Evolutionary conservation across 92 coral and sea anemone genomes (phyloP).

Genomic region (Porites divaricata): DNA sequence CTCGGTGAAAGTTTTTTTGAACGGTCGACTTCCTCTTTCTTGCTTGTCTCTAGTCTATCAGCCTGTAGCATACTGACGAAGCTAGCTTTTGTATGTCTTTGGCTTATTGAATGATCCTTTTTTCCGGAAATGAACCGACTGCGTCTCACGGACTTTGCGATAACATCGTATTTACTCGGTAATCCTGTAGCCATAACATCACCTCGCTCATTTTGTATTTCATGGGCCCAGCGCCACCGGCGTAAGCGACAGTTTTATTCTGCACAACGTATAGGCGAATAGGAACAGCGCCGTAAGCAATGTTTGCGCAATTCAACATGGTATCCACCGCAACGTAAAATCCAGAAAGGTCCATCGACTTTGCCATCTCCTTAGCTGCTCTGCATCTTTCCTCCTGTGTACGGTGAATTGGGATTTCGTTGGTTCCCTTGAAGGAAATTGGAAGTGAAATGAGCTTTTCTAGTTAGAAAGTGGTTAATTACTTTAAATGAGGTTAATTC

Average conservation of each 20-base stretch:
- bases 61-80: too few relatives aligned
- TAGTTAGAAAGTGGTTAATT: too few relatives aligned
- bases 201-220: constrained; percentile 66
- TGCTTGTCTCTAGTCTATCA: too few relatives aligned
- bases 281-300: constrained; percentile 89
- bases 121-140: not conserved
- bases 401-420: constrained; percentile 42
- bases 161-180: constrained; percentile 9
- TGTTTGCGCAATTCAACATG: constrained; percentile 76
- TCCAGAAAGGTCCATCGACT: constrained; percentile 55
- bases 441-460: not conserved
- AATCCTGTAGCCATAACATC: constrained; percentile 64
- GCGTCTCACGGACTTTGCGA: not conserved
- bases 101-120: not conserved
- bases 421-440: constrained; percentile 1
- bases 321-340: constrained; percentile 76
- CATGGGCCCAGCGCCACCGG: constrained; percentile 77
- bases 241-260: constrained; percentile 68
- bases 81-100: not conserved
- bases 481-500: too few relatives aligned
- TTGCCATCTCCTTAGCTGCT: constrained; percentile 70
- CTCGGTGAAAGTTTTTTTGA: too few relatives aligned
- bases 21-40: too few relatives aligned
- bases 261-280: constrained; percentile 79
- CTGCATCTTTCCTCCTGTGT: constrained; percentile 55